Conservation (phyloP, 2,888 invertebrate species). For the Latheticus oryzae region DNA sequence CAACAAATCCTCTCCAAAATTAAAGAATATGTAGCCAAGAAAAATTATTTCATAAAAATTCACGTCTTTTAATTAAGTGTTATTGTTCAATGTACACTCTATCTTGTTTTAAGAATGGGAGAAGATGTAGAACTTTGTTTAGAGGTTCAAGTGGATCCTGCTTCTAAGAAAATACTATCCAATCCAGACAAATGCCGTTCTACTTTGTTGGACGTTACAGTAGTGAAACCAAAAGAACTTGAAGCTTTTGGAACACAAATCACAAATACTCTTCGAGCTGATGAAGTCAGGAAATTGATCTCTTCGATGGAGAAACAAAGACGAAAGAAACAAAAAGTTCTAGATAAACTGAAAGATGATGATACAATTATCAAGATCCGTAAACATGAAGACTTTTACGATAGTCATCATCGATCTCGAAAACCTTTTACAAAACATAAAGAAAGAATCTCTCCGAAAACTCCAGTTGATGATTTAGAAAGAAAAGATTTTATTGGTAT, state of each 20-base stretch:
- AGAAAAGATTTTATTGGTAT: slow-evolving; percentile 33
- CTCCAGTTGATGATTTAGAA: slow-evolving; percentile 23
- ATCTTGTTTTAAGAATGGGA: slow-evolving; percentile 6
- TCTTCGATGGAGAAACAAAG: slow-evolving; percentile 53
- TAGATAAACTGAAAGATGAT: slow-evolving; percentile 45
- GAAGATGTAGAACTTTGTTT: slow-evolving; percentile 56
- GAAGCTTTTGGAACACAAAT: slow-evolving; percentile 47
- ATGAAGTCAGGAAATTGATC: slow-evolving; percentile 55
- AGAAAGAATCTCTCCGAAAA: slow-evolving; percentile 10
- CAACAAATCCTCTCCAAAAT: slow-evolving; percentile 22
- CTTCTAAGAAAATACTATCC: slow-evolving; percentile 55
- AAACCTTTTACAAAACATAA: slow-evolving; percentile 11
- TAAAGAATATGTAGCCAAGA: slow-evolving; percentile 26
- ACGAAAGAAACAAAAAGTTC: slow-evolving; percentile 48
- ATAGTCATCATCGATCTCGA: background rate
- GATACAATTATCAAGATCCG: slow-evolving; percentile 44
- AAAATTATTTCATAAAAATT: slow-evolving; percentile 7
- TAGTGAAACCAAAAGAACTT: slow-evolving; percentile 57
- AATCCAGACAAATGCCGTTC: slow-evolving; percentile 54
- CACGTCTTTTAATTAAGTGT: slow-evolving; percentile 9
- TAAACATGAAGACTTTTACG: slow-evolving; percentile 11
- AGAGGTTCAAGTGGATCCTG: slow-evolving; percentile 61
- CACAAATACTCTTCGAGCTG: slow-evolving; percentile 49
- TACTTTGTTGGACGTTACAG: slow-evolving; percentile 60
- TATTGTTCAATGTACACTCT: slow-evolving; percentile 12